Percentiles rank a stretch among this genome's conserved stretches.
Conservation (phyloP, 2,888 invertebrate species). For the Orchestes rusci region DNA sequence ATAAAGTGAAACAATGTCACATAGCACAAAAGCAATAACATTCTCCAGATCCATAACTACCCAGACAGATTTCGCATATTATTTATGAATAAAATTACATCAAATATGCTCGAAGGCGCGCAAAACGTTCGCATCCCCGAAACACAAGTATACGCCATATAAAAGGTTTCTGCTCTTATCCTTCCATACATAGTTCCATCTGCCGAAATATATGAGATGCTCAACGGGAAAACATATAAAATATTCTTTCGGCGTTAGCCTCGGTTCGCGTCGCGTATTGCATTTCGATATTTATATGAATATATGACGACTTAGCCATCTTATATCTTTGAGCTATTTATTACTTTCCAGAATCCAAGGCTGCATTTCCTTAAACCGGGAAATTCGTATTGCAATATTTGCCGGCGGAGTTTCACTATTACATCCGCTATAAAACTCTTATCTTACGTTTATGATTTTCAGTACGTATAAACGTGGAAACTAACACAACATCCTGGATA, state of each 20-base stretch:
- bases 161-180: slow-evolving; percentile 8
- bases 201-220: slow-evolving; percentile 9
- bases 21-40: no score
- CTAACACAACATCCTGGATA: no score
- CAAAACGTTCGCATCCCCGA: no score
- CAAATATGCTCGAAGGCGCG: no score
- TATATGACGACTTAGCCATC: slow-evolving; percentile 16
- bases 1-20: no score
- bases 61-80: no score
- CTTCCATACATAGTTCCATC: slow-evolving; percentile 11
- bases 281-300: slow-evolving; percentile 21
- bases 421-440: slow-evolving; percentile 1
- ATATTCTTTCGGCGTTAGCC: slow-evolving; percentile 18
- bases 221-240: slow-evolving; percentile 18
- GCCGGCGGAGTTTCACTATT: slow-evolving; percentile 1
- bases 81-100: no score
- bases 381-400: background rate
- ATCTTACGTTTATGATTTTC: slow-evolving; percentile 2
- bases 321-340: slow-evolving; percentile 11
- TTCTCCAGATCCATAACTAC: no score
- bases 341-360: slow-evolving; percentile 9
- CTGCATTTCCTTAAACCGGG: background rate
- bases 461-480: slow-evolving; percentile 6
- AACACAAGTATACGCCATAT: background rate
- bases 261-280: slow-evolving; percentile 11